Percentiles rank a stretch among this genome's conserved stretches.
These are phyloP conservation scores for Anadara kagoshimensis DNA, from an alignment of 1,140 invertebrate genomes.

Conservation along the genomic window DNA sequence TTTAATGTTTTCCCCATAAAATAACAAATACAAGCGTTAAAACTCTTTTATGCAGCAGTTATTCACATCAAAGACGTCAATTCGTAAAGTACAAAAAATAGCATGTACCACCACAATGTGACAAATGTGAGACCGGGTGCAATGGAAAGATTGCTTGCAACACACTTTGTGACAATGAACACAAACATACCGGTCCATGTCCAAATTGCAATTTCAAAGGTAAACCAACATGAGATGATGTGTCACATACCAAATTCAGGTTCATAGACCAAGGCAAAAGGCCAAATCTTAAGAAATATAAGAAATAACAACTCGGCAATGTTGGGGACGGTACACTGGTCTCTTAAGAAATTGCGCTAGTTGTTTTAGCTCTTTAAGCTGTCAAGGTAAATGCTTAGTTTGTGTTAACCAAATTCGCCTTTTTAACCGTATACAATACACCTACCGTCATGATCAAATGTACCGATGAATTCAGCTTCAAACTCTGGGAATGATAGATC, in stretches of 20 bases:
- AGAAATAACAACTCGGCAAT: not conserved
- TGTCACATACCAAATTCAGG: too few relatives aligned
- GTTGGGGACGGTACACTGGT: not conserved
- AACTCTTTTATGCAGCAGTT: not conserved
- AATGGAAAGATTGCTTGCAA: too few relatives aligned
- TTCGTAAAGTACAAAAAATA: too few relatives aligned
- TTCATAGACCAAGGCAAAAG: too few relatives aligned
- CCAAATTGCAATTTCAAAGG: too few relatives aligned
- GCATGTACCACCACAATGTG: too few relatives aligned
- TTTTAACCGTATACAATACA: not conserved
- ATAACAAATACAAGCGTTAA: too few relatives aligned
- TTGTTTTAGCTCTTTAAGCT: not conserved
- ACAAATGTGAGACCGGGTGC: too few relatives aligned
- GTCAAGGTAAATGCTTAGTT: not conserved
- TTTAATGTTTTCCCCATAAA: not conserved
- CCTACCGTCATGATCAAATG: constrained; percentile 29
- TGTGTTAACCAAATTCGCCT: not conserved
- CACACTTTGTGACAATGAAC: too few relatives aligned
- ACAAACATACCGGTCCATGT: too few relatives aligned
- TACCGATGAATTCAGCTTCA: constrained; percentile 20
- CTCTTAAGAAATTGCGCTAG: not conserved
- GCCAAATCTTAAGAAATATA: too few relatives aligned
- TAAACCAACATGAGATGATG: too few relatives aligned
- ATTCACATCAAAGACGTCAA: not conserved
- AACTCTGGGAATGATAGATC: constrained; percentile 11